Base-by-base conservation (phyloP, 2,113 vertebrate genomes). In the Salvelinus alpinus region DNA sequence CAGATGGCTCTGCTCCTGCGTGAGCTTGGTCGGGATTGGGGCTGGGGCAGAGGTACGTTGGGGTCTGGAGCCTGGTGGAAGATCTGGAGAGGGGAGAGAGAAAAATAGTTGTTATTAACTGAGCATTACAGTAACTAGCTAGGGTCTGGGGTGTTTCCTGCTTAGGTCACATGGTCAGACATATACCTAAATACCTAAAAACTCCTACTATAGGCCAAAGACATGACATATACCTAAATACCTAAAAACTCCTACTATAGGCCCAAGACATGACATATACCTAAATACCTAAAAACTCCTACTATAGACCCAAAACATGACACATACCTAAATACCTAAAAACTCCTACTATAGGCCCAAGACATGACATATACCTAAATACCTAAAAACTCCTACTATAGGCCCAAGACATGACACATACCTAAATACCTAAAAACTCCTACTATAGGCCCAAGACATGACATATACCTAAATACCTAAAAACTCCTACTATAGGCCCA, bases 61-160 rank as follows among this genome's bases (percentile, higher is more conserved):
- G 96, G 96, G 70, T 99, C 97, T 25, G 98, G 98, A 66, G 95
- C 93, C 51, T 95, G 95, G 71, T 95, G 94, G 79, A 99, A 99
- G 84, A 99, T 95, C 98, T 99, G 80, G 1, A 72, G 54, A 38
- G 62, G 60, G 29, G 20, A 47, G 34, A 34, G 59, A 47, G n/a
- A 14, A 0, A 48, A 47, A 5, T 9, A 13, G 11, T 34, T 24
- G 25, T 20, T 44, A 64, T 3, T 64, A 22, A 8, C 20, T 44
- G 38, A 70, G 12, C 20, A 25, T 24, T 31, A 59, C 2, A 59
- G 5, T 70, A 22, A 62, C 34, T 20, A 44, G 8, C 38, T 44
- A 44, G 38, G 38, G 38, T 44, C 38, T 3, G 9, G 2, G 38
- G 2, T 2, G 2, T 9, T 44, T 11, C 8, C 9, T 38, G 34